phyloP scores from a whole-genome alignment of 2,113 vertebrate genomes.

The Myanophis thanlyinensis region DNA sequence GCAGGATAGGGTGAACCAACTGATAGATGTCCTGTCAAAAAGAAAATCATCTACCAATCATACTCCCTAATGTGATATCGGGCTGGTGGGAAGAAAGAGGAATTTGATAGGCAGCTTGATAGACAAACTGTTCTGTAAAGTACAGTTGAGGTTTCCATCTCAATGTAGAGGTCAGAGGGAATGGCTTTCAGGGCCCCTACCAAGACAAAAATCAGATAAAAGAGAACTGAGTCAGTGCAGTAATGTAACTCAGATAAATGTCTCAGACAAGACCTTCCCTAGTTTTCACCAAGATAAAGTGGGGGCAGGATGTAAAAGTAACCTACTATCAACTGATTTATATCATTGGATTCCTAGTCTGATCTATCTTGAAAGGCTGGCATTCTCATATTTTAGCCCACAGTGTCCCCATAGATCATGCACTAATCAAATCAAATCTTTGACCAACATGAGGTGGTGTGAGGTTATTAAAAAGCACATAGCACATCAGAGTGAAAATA shows the following conservation, averaged over 20 bases:
- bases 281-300: not conserved
- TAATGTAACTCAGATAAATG: not conserved
- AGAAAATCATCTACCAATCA: not conserved
- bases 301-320: not conserved
- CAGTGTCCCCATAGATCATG: not conserved
- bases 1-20: not conserved
- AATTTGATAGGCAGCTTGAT: not conserved
- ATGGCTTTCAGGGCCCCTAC: not conserved
- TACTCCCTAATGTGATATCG: not conserved
- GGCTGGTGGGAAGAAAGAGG: not conserved
- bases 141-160: not conserved
- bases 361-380: not conserved
- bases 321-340: not conserved
- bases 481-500: not conserved
- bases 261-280: not conserved
- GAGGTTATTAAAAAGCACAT: not conserved
- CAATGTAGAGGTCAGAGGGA: not conserved
- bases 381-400: not conserved
- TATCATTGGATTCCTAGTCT: not conserved
- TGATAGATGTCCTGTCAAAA: not conserved
- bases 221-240: not conserved
- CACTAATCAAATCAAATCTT: not conserved
- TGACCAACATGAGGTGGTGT: not conserved
- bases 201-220: not conserved
- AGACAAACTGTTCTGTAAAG: not conserved